Base-by-base conservation (phyloP, 2,888 invertebrate genomes). In the Dorcus parallelipipedus region DNA sequence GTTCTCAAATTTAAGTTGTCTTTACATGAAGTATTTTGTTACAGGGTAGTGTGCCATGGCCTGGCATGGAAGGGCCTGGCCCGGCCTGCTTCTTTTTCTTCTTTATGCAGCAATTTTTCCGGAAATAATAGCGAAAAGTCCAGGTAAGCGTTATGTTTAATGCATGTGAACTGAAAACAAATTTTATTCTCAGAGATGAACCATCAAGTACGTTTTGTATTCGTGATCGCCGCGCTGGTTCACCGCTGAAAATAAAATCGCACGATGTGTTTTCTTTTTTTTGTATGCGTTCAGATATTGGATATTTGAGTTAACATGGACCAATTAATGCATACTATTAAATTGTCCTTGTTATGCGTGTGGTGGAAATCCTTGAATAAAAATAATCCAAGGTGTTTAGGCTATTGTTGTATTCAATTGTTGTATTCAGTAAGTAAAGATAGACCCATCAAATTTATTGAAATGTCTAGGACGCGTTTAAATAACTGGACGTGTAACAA, bases 1-100 rank as follows among this genome's bases (percentile, higher is more conserved):
- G 20, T 3, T 33, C 26, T 33, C 6, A 33, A 33, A 33, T 33
- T 33, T 33, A 33, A 33, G 26, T 33, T 33, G 26, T 33, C 26
- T 33, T 33, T 33, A 33, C 26, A 33, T 33, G 26, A 7, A 33
- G 4, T 52, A 54, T 67, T 67, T 69, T 68, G 55, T 78, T 77
- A 62, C 73, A 77, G 77, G 76, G 76, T 75, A 73, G 74, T 69
- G 76, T 76, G 77, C 74, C 75, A 78, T 78, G 77, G 77, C 77
- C 77, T 76, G 76, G 76, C 75, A 76, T 77, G 77, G 75, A 72
- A 76, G 74, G 74, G 72, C 76, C 73, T 73, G 74, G 74, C 76
- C 74, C 70, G 77, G 77, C 75, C 75, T 78, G 70, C 72, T 78
- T 68, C 73, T 33, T 33, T 33, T 6, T 33, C 26, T 78, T 68